These are phyloP conservation scores for Amia ocellicauda DNA, from an alignment of 2,113 vertebrate genomes.

Conservation along the genomic window DNA sequence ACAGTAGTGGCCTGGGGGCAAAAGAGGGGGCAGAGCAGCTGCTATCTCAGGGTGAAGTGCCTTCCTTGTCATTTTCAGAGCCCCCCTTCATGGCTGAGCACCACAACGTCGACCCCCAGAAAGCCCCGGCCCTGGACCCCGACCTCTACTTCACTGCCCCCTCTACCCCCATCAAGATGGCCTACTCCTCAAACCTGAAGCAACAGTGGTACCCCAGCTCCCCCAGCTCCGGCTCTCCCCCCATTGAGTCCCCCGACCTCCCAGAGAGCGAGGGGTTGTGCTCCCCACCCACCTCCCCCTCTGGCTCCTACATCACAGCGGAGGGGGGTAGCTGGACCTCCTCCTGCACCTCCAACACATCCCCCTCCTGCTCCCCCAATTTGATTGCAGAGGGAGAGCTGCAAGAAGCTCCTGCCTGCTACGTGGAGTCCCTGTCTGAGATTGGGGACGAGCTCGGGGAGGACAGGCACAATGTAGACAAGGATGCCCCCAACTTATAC, in stretches of 20 bases:
- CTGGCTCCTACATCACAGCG: slow-evolving; percentile 89
- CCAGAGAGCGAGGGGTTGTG: slow-evolving; percentile 60
- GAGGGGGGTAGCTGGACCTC: slow-evolving; percentile 90
- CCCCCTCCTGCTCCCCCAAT: slow-evolving; percentile 81
- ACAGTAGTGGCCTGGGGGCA: slow-evolving; percentile 33
- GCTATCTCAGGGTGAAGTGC: slow-evolving; percentile 79
- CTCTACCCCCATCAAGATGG: slow-evolving; percentile 79
- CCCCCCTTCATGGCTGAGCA: slow-evolving; percentile 52
- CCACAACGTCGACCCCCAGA: slow-evolving; percentile 49
- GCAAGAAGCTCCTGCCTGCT: slow-evolving; percentile 61
- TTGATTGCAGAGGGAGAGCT: slow-evolving; percentile 67
- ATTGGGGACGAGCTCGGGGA: slow-evolving; percentile 65
- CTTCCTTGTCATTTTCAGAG: slow-evolving; percentile 74
- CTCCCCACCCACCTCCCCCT: slow-evolving; percentile 85
- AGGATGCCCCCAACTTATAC: slow-evolving; percentile 45
- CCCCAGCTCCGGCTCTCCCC: slow-evolving; percentile 56
- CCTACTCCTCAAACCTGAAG: slow-evolving; percentile 57
- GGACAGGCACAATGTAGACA: slow-evolving; percentile 46
- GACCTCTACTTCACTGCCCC: slow-evolving; percentile 88
- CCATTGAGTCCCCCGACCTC: slow-evolving; percentile 56
- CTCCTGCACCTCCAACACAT: slow-evolving; percentile 75
- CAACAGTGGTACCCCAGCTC: slow-evolving; percentile 56
- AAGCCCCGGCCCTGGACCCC: slow-evolving; percentile 60
- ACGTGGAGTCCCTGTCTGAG: slow-evolving; percentile 64
- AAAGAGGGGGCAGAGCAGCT: slow-evolving; percentile 38